Conservation (phyloP, 2,113 vertebrate genomes). For the Brienomyrus brachyistius region DNA sequence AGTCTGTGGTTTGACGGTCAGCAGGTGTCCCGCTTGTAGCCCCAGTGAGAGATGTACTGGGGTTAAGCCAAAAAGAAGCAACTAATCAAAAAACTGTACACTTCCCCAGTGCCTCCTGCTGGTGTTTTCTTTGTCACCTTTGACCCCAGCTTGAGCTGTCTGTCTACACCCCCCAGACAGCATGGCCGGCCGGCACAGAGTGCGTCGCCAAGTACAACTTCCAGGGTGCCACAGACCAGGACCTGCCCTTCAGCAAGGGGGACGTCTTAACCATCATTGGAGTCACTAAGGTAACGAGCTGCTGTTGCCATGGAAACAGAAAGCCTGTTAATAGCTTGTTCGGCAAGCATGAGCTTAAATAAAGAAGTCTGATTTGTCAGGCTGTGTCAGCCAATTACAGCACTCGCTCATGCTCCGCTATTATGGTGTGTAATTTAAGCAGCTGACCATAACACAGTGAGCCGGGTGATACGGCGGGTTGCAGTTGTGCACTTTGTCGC, state of each 20-base stretch:
- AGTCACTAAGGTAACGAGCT: slow-evolving; percentile 80
- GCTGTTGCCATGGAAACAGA: not conserved
- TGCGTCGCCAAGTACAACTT: slow-evolving; percentile 96
- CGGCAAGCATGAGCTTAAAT: not conserved
- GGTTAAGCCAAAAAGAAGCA: not conserved
- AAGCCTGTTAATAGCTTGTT: not conserved
- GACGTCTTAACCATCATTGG: slow-evolving; percentile 87
- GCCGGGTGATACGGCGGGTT: not conserved
- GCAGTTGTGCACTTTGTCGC: not conserved
- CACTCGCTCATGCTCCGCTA: not conserved
- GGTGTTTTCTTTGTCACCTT: not conserved
- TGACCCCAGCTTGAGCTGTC: not conserved
- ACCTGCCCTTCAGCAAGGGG: slow-evolving; percentile 92
- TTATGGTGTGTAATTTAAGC: slow-evolving; percentile 1
- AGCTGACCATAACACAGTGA: not conserved
- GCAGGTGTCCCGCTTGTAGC: not conserved
- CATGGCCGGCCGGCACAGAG: slow-evolving; percentile 87
- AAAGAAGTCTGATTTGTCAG: not conserved
- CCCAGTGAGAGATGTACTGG: not conserved
- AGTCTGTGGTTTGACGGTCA: not conserved
- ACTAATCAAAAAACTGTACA: not conserved
- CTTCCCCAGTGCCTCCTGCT: not conserved
- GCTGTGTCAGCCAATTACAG: slow-evolving; percentile 11
- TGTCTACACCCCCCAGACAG: slow-evolving; percentile 37
- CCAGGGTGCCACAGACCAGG: slow-evolving; percentile 82